Evolutionary conservation across 2,888 invertebrate species (phyloP).

Genomic region (Leptopterna dolabrata): DNA sequence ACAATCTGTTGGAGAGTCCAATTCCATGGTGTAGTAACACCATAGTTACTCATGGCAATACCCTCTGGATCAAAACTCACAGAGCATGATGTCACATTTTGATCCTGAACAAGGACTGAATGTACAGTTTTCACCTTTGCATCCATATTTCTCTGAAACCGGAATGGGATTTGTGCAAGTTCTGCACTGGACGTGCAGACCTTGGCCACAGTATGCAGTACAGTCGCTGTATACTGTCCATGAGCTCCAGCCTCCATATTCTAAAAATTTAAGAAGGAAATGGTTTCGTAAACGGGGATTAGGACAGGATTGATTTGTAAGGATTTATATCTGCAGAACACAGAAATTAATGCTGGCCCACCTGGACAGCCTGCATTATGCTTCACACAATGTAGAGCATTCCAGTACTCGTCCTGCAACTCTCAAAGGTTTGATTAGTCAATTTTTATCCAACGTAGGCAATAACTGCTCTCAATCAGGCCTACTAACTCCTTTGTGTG

Average conservation of each 20-base stretch:
- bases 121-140: conserved; percentile 58
- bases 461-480: neutral
- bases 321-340: too few relatives aligned
- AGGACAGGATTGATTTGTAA: too few relatives aligned
- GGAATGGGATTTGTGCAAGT: conserved; percentile 62
- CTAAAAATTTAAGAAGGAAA: neutral
- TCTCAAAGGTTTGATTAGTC: neutral
- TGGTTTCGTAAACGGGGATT: too few relatives aligned
- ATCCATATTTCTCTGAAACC: conserved; percentile 55
- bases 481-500: too few relatives aligned
- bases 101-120: conserved; percentile 51
- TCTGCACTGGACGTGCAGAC: conserved; percentile 70
- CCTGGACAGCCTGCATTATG: conserved; percentile 70
- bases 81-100: conserved; percentile 42
- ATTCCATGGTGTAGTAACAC: too few relatives aligned
- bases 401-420: conserved; percentile 67
- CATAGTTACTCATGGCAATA: too few relatives aligned
- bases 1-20: neutral
- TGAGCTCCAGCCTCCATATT: conserved; percentile 71
- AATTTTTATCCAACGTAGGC: neutral
- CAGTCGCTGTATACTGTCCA: conserved; percentile 74
- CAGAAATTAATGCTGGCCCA: conserved; percentile 65
- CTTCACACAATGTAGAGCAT: conserved; percentile 70
- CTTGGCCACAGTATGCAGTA: conserved; percentile 72
- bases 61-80: neutral